Conservation (phyloP, 2,888 invertebrate genomes). For the Ectropis crepuscularia region DNA sequence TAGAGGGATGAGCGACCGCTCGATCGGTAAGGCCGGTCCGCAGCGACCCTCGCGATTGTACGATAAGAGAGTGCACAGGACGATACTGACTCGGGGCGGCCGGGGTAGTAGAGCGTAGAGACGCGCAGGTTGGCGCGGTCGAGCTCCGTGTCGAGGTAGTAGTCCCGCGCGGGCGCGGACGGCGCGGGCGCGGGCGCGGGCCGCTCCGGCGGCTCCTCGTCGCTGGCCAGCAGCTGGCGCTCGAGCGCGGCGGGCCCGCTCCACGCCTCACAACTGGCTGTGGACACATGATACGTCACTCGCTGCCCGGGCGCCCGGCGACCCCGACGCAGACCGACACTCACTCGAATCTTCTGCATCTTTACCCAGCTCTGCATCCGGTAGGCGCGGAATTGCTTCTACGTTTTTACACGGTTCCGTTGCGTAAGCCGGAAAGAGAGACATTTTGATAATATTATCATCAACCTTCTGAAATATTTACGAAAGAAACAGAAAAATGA, state of each 20-base stretch:
- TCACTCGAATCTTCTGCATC: conserved; percentile 38
- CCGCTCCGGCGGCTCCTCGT: conserved; percentile 47
- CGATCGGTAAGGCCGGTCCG: too few species aligned
- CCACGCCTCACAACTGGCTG: conserved; percentile 10
- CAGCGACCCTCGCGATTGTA: too few species aligned
- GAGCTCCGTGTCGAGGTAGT: conserved; percentile 84
- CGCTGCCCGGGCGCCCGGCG: too few species aligned
- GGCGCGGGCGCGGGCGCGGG: conserved; percentile 19
- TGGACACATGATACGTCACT: background rate
- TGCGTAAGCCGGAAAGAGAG: conserved; percentile 63
- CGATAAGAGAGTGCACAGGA: background rate
- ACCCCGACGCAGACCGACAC: background rate
- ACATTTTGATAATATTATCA: conserved; percentile 43
- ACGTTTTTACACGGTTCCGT: conserved; percentile 32
- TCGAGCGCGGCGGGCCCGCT: conserved; percentile 47
- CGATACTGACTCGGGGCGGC: conserved; percentile 84
- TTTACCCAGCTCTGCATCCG: too few species aligned
- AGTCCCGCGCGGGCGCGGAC: conserved; percentile 52
- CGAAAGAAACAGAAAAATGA: too few species aligned
- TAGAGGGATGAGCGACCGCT: too few species aligned
- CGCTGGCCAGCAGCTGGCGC: conserved; percentile 61
- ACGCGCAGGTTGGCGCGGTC: conserved; percentile 85
- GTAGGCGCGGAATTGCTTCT: conserved; percentile 17
- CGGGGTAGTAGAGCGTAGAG: conserved; percentile 86
- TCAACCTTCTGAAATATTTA: background rate